Conservation (phyloP, 2,888 invertebrate species). For the Micoletzkya japonica region DNA sequence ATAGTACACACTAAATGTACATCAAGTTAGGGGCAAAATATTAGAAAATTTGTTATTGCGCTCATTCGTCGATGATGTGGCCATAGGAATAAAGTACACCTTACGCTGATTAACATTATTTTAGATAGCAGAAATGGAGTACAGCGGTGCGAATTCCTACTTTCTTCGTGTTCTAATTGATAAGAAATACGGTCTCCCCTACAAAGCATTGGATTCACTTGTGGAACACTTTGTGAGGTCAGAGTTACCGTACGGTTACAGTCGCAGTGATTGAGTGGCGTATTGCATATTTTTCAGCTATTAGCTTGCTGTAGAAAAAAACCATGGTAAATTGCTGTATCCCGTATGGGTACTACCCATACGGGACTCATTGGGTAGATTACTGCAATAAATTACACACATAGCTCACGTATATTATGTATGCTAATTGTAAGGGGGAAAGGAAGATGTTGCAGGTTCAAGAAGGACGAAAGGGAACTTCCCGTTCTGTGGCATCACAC, state of each 20-base stretch:
- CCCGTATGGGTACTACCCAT: too few relatives aligned
- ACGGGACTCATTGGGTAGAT: too few relatives aligned
- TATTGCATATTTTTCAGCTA: background rate
- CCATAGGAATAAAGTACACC: too few relatives aligned
- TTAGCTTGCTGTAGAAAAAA: background rate
- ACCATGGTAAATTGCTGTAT: background rate
- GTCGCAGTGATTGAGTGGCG: background rate
- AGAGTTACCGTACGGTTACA: background rate
- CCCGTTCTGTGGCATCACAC: conserved; percentile 98
- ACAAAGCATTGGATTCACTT: conserved; percentile 88
- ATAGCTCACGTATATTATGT: background rate
- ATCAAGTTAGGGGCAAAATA: too few relatives aligned
- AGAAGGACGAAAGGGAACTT: conserved; percentile 79
- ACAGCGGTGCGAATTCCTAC: conserved; percentile 91
- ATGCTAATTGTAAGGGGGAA: background rate
- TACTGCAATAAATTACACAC: background rate
- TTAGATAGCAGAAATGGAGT: conserved; percentile 96
- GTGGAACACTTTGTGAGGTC: conserved; percentile 90
- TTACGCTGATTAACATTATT: too few relatives aligned
- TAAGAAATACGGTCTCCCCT: conserved; percentile 96
- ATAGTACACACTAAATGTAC: too few relatives aligned
- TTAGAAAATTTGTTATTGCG: too few relatives aligned
- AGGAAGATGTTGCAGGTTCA: conserved; percentile 73
- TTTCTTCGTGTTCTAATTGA: conserved; percentile 90
- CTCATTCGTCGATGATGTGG: too few relatives aligned